Conservation (phyloP, 1,140 invertebrate genomes). For the Diuraphis noxia region DNA sequence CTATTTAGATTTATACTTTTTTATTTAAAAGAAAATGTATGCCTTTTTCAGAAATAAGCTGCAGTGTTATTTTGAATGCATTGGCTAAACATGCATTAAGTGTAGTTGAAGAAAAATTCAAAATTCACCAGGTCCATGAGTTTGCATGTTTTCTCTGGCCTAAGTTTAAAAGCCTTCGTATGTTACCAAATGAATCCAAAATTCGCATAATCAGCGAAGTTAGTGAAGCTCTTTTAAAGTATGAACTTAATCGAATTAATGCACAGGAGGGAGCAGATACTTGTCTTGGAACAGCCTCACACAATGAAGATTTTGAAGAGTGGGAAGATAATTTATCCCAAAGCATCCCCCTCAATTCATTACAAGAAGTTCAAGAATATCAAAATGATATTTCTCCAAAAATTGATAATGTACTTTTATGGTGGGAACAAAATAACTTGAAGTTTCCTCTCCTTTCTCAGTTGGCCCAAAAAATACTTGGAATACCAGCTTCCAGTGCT, state of each 20-base stretch:
- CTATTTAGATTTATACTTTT: no score
- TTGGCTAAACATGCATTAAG: background rate
- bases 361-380: background rate
- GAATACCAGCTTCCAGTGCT: conserved; percentile 3
- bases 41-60: background rate
- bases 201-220: background rate
- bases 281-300: background rate
- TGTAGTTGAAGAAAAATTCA: background rate
- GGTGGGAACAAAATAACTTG: background rate
- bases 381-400: background rate
- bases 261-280: background rate
- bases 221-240: background rate
- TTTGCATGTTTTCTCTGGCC: background rate
- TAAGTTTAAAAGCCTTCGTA: background rate
- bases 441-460: background rate
- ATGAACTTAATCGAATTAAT: background rate
- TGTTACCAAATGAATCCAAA: background rate
- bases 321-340: background rate
- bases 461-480: background rate
- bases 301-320: background rate
- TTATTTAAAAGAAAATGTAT: no score
- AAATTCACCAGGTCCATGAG: background rate
- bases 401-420: background rate
- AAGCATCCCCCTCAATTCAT: background rate
- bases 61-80: background rate